Evolutionary conservation across 2,113 vertebrate species (phyloP), one percentile per base, ranked within the genome.

Genomic region (Microtus oregoni): DNA sequence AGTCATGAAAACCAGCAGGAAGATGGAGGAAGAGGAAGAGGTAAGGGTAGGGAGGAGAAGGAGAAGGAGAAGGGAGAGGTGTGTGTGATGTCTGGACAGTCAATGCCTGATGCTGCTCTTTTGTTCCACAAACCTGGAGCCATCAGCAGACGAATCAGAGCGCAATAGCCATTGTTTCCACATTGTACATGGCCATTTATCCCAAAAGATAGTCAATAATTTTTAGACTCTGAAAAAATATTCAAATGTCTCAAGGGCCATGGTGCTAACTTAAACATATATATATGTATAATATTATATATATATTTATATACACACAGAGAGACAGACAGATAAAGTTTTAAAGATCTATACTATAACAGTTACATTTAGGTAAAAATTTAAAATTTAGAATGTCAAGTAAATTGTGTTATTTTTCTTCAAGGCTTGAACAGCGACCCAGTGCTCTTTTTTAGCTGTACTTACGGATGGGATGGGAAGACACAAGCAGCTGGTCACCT

Each of bases 381-480:
- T 70, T 75, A 79, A 93, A 52, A 70, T 32, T 65, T 91, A 78
- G 82, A 82, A 87, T 61, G 76, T 17, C 5, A 85, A 95, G n/a
- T 38, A 20, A 63, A 77, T 38, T 5, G 32, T 61, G 28, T 89
- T 14, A 30, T 35, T 92, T 91, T 91, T 50, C 41, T 87, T 94
- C 82, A 93, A 85, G 52, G 32, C 26, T 30, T n/a, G 58, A 93
- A 63, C 5, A 52, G 24, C 5, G 47, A 55, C 24, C 20, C 61
- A 28, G 67, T 67, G 30, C 26, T 58, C 15, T 67, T 68, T 14
- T 81, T 73, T n/a, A 47, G 24, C 4, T 38, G 0, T 96, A 96
- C 98, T 98, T 96, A 99, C 98, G 89, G 98, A 95, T 55, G 98
- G 96, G 50, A 98, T 96, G 85, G 98, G 97, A 67, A 98, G 98